A percentile compares a stretch with the other conserved stretches of the same genome.
Conservation (phyloP, 2,797 vertebrate species). For the Eospalax fontanierii region DNA sequence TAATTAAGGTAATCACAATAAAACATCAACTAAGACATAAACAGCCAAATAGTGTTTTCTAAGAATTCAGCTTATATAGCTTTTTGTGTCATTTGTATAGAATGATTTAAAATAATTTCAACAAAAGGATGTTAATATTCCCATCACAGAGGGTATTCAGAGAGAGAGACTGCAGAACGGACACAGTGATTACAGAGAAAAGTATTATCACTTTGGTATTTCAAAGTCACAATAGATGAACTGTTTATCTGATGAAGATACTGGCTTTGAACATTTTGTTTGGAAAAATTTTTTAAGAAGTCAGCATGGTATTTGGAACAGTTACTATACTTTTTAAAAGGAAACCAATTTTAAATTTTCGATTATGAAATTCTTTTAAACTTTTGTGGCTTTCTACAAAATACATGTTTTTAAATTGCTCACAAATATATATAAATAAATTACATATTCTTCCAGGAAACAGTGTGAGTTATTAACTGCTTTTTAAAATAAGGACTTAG, state of each 20-base stretch:
- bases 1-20: slow-evolving; percentile 18
- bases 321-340: slow-evolving; percentile 53
- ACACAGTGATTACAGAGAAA: slow-evolving; percentile 10
- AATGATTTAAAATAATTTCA: slow-evolving; percentile 43
- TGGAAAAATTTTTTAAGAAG: slow-evolving; percentile 29
- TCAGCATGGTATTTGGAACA: slow-evolving; percentile 15
- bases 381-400: neutral
- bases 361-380: slow-evolving; percentile 62
- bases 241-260: slow-evolving; percentile 20
- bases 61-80: neutral
- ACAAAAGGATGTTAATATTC: slow-evolving; percentile 8
- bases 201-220: slow-evolving; percentile 8
- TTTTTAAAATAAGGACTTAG: slow-evolving; percentile 49
- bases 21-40: neutral
- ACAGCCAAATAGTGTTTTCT: slow-evolving; percentile 34
- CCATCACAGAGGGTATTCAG: neutral
- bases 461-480: neutral
- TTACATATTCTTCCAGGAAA: slow-evolving; percentile 46
- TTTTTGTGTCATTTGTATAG: slow-evolving; percentile 49
- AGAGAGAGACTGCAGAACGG: neutral
- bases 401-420: neutral
- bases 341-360: slow-evolving; percentile 48
- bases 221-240: slow-evolving; percentile 11
- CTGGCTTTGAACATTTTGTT: slow-evolving; percentile 11
- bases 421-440: slow-evolving; percentile 37